phyloP scores from a whole-genome alignment of 2,113 vertebrate species.

The Anseranas semipalmata region DNA sequence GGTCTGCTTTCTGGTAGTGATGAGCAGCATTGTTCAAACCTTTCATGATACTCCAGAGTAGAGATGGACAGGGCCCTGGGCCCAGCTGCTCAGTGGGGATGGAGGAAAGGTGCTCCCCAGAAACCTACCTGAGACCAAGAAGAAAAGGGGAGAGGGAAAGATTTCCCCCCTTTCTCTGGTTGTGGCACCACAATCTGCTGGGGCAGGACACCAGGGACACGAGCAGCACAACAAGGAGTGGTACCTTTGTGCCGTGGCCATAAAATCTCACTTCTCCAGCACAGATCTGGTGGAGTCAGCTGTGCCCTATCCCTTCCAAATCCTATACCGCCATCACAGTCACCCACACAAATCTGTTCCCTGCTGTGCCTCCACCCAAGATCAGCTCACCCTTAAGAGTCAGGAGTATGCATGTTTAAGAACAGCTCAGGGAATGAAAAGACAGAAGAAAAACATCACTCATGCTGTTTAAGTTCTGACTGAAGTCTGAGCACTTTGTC shows the following conservation, averaged over 20 bases:
- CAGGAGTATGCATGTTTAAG: not conserved
- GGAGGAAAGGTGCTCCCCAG: not conserved
- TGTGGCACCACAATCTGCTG: not conserved
- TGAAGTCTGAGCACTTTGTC: not conserved
- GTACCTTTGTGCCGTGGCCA: not conserved
- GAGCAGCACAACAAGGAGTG: not conserved
- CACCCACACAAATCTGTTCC: not conserved
- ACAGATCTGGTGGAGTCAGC: not conserved
- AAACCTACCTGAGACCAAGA: not conserved
- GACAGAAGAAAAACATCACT: not conserved
- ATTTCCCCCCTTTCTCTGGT: not conserved
- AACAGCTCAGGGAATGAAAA: not conserved
- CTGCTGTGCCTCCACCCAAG: not conserved
- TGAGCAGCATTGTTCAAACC: not conserved
- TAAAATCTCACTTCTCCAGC: not conserved
- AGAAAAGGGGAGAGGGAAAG: not conserved
- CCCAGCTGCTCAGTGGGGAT: not conserved
- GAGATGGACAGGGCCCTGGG: not conserved
- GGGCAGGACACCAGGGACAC: not conserved
- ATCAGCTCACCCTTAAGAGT: not conserved
- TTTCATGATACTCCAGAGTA: not conserved
- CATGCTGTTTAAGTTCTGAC: not conserved
- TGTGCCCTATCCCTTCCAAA: not conserved
- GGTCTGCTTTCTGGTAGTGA: not conserved
- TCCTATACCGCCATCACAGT: not conserved